These are phyloP conservation scores for Eupeodes corollae DNA, from an alignment of 1,140 invertebrate genomes.

Conservation along the genomic window DNA sequence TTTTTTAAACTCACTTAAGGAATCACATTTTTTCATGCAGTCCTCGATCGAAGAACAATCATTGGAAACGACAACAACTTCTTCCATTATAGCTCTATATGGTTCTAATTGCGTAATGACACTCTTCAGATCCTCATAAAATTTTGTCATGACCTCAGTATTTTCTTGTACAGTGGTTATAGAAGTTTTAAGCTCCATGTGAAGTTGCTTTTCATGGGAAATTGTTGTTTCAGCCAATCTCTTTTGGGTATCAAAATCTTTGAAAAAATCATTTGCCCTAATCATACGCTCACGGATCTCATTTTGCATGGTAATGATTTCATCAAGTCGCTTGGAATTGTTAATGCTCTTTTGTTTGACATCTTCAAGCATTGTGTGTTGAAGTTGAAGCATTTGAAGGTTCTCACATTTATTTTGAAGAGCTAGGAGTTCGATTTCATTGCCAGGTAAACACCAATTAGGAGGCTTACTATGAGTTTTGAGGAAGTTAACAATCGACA, in stretches of 20 bases:
- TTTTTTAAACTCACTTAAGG: conserved; percentile 15
- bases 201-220: conserved; percentile 12
- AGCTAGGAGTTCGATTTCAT: conserved; percentile 26
- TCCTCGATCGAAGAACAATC: conserved; percentile 25
- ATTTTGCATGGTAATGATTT: conserved; percentile 25
- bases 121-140: not conserved
- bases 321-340: conserved; percentile 20
- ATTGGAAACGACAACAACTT: conserved; percentile 22
- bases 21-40: conserved; percentile 28
- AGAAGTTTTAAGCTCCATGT: conserved; percentile 18
- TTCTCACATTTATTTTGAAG: conserved; percentile 29
- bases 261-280: conserved; percentile 31
- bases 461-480: conserved; percentile 25
- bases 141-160: not conserved
- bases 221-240: conserved; percentile 16
- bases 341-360: conserved; percentile 15
- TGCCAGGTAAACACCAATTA: conserved; percentile 21
- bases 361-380: conserved; percentile 22
- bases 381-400: conserved; percentile 20
- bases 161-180: not conserved
- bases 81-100: conserved; percentile 9
- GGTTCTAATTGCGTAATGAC: not conserved
- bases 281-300: conserved; percentile 28
- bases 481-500: no score
- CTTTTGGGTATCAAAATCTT: conserved; percentile 29